Percentiles rank a stretch among this genome's conserved stretches.
Evolutionary conservation across 1,140 invertebrate species (phyloP).

Genomic region (Asbolus verrucosus): DNA sequence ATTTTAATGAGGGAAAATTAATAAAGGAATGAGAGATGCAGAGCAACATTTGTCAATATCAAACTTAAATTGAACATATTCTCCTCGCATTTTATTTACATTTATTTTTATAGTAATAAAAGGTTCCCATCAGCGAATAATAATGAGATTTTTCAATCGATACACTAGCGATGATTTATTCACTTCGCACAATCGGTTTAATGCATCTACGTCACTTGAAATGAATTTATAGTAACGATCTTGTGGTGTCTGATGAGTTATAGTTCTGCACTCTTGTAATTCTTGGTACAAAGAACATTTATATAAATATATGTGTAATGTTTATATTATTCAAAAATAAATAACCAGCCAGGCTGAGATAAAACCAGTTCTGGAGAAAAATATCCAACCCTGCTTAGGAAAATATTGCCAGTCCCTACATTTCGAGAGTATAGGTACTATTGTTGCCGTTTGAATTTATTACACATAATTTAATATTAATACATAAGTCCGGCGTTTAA

Average conservation of each 20-base stretch:
- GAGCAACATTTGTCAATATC: constrained; percentile 46
- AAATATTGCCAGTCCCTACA: constrained; percentile 25
- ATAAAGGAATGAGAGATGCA: neutral
- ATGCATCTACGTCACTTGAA: constrained; percentile 51
- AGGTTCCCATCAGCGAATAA: constrained; percentile 49
- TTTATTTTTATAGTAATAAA: constrained; percentile 46
- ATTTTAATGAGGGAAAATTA: constrained; percentile 34
- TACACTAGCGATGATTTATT: constrained; percentile 51
- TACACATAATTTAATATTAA: constrained; percentile 52
- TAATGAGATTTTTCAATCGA: constrained; percentile 54
- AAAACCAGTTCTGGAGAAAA: constrained; percentile 52
- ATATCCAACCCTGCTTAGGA: constrained; percentile 48
- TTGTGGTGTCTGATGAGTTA: constrained; percentile 48
- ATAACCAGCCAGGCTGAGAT: constrained; percentile 48
- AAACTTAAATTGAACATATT: constrained; percentile 45
- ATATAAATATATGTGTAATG: constrained; percentile 53
- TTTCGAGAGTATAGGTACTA: constrained; percentile 21
- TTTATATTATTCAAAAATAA: constrained; percentile 55
- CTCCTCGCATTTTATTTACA: constrained; percentile 38
- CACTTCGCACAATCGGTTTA: constrained; percentile 51
- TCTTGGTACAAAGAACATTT: constrained; percentile 49
- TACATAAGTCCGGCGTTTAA: constrained; percentile 48
- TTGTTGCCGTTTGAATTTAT: constrained; percentile 52
- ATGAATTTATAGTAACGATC: constrained; percentile 52
- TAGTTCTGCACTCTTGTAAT: constrained; percentile 46